These are phyloP conservation scores for Plecotus auritus DNA, from an alignment of 2,113 vertebrate genomes.

Conservation along the genomic window DNA sequence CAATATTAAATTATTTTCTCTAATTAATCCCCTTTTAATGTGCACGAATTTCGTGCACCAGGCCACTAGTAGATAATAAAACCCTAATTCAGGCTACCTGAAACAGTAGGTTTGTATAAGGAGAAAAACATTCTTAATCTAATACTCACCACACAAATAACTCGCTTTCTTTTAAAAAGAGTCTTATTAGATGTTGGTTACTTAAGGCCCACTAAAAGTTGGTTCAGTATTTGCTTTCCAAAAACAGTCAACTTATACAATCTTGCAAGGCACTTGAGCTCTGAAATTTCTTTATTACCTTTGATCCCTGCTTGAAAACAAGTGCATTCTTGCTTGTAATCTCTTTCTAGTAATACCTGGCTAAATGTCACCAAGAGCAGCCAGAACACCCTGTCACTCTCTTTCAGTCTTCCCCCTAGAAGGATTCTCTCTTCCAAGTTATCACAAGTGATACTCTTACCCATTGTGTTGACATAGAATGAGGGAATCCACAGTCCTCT, in stretches of 20 bases:
- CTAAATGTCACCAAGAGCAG: slow-evolving; percentile 9
- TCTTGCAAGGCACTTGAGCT: background rate
- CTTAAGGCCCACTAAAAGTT: background rate
- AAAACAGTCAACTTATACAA: background rate
- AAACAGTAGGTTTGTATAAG: background rate
- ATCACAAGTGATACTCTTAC: background rate
- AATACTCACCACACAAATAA: background rate
- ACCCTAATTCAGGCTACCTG: background rate
- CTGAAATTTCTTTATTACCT: slow-evolving; percentile 3
- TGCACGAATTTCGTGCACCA: too few species aligned
- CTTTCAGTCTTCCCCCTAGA: background rate
- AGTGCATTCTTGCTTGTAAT: slow-evolving; percentile 28
- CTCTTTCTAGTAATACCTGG: background rate
- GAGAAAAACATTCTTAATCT: background rate
- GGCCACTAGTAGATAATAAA: too few species aligned
- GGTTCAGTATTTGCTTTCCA: background rate
- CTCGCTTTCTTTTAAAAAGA: background rate
- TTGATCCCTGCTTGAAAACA: slow-evolving; percentile 21
- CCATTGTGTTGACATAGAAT: background rate
- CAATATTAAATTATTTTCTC: too few species aligned
- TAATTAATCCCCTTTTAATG: too few species aligned
- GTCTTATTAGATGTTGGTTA: background rate
- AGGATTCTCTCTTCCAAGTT: background rate
- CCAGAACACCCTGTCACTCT: background rate
- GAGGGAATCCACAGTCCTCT: background rate